phyloP scores from a whole-genome alignment of 2,888 invertebrate genomes.

The Aphodius sticticus region DNA sequence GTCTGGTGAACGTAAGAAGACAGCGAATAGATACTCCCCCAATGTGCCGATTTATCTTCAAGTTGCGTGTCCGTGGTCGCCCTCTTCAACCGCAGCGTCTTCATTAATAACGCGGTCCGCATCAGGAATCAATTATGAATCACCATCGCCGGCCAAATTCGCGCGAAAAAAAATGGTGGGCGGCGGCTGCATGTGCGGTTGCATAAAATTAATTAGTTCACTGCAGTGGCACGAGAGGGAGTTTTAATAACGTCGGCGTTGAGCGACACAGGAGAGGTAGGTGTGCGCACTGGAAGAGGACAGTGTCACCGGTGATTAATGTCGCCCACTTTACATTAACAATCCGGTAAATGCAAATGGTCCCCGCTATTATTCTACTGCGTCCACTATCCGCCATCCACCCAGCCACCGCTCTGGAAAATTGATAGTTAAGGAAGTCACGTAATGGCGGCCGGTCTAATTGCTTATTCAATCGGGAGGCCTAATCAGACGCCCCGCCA shows the following conservation, averaged over 20 bases:
- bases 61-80: background rate
- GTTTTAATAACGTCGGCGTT: conserved; percentile 57
- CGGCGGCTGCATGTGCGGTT: conserved; percentile 53
- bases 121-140: background rate
- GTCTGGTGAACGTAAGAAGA: background rate
- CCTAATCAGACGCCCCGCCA: conserved; percentile 12
- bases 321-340: conserved; percentile 60
- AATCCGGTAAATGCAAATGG: conserved; percentile 57
- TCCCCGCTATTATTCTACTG: background rate
- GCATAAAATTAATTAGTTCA: conserved; percentile 61
- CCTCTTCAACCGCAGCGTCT: background rate
- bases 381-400: conserved; percentile 7
- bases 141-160: background rate
- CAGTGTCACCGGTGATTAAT: conserved; percentile 58
- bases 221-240: conserved; percentile 54
- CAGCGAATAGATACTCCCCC: background rate
- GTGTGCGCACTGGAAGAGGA: conserved; percentile 39
- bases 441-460: background rate
- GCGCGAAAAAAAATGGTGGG: background rate
- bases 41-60: background rate
- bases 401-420: background rate
- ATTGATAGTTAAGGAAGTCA: conserved; percentile 4
- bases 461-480: conserved; percentile 14
- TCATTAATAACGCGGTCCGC: background rate
- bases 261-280: conserved; percentile 4